Base-by-base conservation (phyloP, 2,888 invertebrate species). In the Acanthosoma haemorrhoidale region DNA sequence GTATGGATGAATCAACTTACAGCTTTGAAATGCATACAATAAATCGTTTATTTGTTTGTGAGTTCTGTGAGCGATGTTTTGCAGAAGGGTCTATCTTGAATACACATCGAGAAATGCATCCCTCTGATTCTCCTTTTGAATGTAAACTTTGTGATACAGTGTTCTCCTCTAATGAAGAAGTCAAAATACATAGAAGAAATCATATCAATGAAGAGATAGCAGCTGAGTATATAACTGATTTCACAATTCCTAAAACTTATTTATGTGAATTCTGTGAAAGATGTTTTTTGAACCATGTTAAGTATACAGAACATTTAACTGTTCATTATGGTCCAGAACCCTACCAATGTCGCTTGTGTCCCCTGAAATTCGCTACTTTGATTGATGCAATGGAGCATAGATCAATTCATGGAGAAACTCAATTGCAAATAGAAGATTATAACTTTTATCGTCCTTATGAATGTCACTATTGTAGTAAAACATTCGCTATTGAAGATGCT, bases 21-120 rank as follows among this genome's bases (percentile, higher is more conserved):
- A 75, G 75, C 41, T 75, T 75, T 60, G 75, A 77, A 67, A 71
- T 76, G 72, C 74, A 74, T 59, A 74, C 73, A 18, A 70, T 76
- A 2, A 69, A 71, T 25, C 59, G 75, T 32, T 64, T 77, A n/a
- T 76, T 76, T 72, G 71, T 75, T 5, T 77, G 77, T 71, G 77
- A 77, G 51, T 77, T 72, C 67, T 77, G 77, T 63, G 76, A 76
- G 36, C 73, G 75, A 1, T 73, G 75, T 38, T 77, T 75, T 68
- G 75, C 76, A 11, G 72, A 75, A 18, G 74, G 75, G 13, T 69
- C 61, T 11, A 72, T 75, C 9, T 69, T 77, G n/a, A 75, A 76
- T 67, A 72, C 73, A 31, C 77, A 77, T 39, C 71, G 76, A 21
- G 75, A 75, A 21, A 69, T 71, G 25, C 76, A 76, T 69, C 67